Percentiles rank a stretch among this genome's conserved stretches.
phyloP scores from a whole-genome alignment of 2,113 vertebrate genomes.

The Euleptes europaea region DNA sequence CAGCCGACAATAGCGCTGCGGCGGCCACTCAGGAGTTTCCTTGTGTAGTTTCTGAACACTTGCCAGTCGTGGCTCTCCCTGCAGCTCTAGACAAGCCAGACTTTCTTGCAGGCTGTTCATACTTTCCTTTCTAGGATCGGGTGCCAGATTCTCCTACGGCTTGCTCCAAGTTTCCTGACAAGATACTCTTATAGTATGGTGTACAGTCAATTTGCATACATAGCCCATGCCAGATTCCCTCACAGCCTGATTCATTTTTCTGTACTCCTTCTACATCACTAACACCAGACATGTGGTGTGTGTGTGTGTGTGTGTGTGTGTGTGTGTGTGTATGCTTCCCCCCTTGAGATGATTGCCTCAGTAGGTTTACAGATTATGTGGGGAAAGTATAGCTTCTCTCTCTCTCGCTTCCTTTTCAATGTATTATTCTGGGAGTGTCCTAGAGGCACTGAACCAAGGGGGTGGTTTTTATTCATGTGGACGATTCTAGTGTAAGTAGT shows the following conservation, averaged over 20 bases:
- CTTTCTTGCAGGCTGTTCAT: slow-evolving; percentile 69
- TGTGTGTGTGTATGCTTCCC: background rate
- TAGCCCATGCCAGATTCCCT: background rate
- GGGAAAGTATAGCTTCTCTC: no score
- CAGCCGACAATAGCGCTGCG: background rate
- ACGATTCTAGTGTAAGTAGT: no score
- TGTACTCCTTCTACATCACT: background rate
- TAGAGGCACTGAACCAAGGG: no score
- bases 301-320: background rate
- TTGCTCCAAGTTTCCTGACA: slow-evolving; percentile 69
- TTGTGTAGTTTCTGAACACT: slow-evolving; percentile 49
- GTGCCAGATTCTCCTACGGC: slow-evolving; percentile 71
- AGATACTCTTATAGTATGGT: slow-evolving; percentile 51
- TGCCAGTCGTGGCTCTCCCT: slow-evolving; percentile 61
- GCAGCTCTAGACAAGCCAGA: slow-evolving; percentile 65
- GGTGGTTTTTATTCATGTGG: no score
- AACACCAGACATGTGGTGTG: background rate
- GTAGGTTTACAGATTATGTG: no score
- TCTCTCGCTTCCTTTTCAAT: no score
- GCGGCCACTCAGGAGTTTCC: slow-evolving; percentile 64
- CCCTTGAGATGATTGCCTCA: no score
- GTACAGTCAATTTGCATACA: slow-evolving; percentile 5
- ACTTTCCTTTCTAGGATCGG: slow-evolving; percentile 61
- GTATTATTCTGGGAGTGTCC: no score
- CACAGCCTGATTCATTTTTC: background rate